These are phyloP conservation scores for Melolontha melolontha DNA, from an alignment of 2,888 invertebrate genomes.

Conservation along the genomic window DNA sequence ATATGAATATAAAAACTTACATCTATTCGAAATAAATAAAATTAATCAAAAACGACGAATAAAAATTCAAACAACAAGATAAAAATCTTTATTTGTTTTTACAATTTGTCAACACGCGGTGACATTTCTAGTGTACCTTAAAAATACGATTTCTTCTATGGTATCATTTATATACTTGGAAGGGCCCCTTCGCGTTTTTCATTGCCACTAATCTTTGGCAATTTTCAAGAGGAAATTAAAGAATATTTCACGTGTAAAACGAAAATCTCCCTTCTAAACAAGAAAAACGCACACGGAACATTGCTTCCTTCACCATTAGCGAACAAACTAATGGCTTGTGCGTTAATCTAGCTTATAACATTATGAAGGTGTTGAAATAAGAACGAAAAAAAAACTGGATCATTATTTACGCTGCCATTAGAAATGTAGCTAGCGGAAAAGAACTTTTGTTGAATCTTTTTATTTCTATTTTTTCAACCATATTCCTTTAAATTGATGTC, in stretches of 20 bases:
- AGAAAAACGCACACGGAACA: slow-evolving; percentile 43
- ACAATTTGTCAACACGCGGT: too few species aligned
- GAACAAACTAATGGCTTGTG: slow-evolving; percentile 46
- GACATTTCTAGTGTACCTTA: too few species aligned
- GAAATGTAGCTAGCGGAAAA: too few species aligned
- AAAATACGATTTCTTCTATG: too few species aligned
- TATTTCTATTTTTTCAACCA: slow-evolving; percentile 17
- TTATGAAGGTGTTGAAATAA: slow-evolving; percentile 39
- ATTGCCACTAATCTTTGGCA: slow-evolving; percentile 48
- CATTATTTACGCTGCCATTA: slow-evolving; percentile 14
- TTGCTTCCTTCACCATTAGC: slow-evolving; percentile 46
- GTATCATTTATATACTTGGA: too few species aligned
- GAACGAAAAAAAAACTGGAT: slow-evolving; percentile 16
- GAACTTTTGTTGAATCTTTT: slow-evolving; percentile 7
- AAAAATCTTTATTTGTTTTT: too few species aligned
- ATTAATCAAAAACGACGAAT: too few species aligned
- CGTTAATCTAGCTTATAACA: slow-evolving; percentile 47
- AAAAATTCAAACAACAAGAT: too few species aligned
- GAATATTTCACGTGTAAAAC: slow-evolving; percentile 52
- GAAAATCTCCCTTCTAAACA: slow-evolving; percentile 47
- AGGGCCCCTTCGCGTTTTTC: slow-evolving; percentile 16
- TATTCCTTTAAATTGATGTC: slow-evolving; percentile 31
- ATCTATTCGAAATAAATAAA: too few species aligned
- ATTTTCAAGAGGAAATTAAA: slow-evolving; percentile 53
- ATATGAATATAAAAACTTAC: too few species aligned